Conservation (phyloP, 2,888 invertebrate genomes). For the Melipona beecheii region DNA sequence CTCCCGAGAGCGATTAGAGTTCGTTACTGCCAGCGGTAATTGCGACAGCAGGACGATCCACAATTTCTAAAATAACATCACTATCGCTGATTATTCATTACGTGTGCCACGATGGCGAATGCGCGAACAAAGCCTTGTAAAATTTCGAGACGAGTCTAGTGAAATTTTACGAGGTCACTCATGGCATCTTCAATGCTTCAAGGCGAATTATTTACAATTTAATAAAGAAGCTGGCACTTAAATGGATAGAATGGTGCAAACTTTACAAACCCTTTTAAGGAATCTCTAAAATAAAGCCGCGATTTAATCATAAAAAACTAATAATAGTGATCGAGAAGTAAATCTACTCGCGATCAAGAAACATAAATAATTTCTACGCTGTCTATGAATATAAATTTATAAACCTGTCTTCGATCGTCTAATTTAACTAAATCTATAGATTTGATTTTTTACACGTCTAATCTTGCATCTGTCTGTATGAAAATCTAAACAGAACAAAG, state of each 20-base stretch:
- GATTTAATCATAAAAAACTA: conserved; percentile 8
- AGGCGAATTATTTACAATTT: conserved; percentile 21
- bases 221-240: conserved; percentile 7
- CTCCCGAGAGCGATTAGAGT: neutral
- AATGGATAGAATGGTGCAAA: neutral
- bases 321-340: neutral
- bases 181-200: conserved; percentile 15
- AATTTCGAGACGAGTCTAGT: conserved; percentile 14
- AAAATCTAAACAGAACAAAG: too few relatives aligned
- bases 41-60: neutral
- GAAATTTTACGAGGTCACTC: conserved; percentile 38
- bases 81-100: conserved; percentile 14
- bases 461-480: too few relatives aligned
- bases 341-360: neutral
- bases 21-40: neutral
- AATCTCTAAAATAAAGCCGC: neutral
- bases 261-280: neutral
- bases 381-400: neutral
- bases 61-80: conserved; percentile 8
- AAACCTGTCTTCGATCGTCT: neutral
- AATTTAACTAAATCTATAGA: too few relatives aligned
- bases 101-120: neutral
- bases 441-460: too few relatives aligned
- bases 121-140: conserved; percentile 22
- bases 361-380: neutral